Conservation (phyloP, 2,113 vertebrate species). For the Anser brachyrhynchus region DNA sequence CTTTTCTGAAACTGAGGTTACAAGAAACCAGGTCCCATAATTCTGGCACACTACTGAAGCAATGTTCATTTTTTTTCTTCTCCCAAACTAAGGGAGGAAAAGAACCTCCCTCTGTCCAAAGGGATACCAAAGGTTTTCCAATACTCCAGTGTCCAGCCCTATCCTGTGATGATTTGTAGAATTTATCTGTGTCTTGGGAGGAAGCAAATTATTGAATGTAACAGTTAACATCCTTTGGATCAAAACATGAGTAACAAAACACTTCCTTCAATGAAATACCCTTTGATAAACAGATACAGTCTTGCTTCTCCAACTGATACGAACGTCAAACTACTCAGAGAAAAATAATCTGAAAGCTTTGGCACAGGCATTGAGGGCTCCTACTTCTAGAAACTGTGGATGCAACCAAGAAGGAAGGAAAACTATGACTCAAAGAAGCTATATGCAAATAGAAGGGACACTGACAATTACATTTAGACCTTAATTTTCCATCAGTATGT, state of each 20-base stretch:
- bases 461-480: not conserved
- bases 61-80: not conserved
- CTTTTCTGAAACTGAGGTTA: not conserved
- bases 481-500: not conserved
- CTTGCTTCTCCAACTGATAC: not conserved
- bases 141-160: not conserved
- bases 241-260: not conserved
- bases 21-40: not conserved
- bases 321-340: not conserved
- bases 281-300: accelerated
- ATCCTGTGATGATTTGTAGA: not conserved
- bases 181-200: not conserved
- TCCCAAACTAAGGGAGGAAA: not conserved
- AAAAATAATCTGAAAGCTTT: not conserved
- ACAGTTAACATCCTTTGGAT: not conserved
- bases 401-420: not conserved
- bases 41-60: not conserved
- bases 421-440: not conserved
- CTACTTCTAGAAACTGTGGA: not conserved
- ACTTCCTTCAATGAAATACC: not conserved
- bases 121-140: too few relatives aligned
- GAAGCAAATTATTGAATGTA: not conserved
- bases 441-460: not conserved
- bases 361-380: not conserved
- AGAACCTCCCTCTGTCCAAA: too few relatives aligned